phyloP scores from a whole-genome alignment of 2,888 invertebrate genomes.

The Chrysolina americana region DNA sequence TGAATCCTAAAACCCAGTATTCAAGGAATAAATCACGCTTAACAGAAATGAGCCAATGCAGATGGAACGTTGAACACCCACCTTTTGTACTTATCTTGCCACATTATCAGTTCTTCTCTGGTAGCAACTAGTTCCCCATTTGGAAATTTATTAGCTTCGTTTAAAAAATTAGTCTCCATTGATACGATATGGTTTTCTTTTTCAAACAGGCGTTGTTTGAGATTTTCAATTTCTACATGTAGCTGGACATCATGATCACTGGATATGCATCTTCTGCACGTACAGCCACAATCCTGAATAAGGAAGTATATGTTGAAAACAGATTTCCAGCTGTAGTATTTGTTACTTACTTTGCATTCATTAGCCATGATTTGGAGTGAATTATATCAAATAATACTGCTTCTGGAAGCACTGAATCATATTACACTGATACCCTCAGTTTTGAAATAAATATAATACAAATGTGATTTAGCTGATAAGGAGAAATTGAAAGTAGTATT shows the following conservation, averaged over 20 bases:
- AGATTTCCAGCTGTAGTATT: not conserved
- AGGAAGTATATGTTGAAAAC: not conserved
- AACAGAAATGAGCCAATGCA: too few relatives aligned
- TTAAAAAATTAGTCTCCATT: conserved; percentile 89
- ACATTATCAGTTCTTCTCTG: conserved; percentile 86
- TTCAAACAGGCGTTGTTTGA: conserved; percentile 86
- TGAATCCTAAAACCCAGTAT: not conserved
- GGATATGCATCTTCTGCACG: conserved; percentile 72
- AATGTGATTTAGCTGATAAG: not conserved
- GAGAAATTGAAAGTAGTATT: not conserved
- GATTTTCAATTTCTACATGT: conserved; percentile 88
- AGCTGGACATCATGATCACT: conserved; percentile 77
- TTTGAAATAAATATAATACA: not conserved
- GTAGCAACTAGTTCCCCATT: conserved; percentile 84
- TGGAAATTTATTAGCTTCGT: conserved; percentile 72
- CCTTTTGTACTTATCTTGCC: conserved; percentile 95
- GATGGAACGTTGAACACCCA: conserved; percentile 56
- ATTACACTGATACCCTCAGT: conserved; percentile 11
- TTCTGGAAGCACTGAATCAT: conserved; percentile 40
- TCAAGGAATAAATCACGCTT: not conserved
- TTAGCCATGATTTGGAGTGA: conserved; percentile 47
- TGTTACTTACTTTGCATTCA: conserved; percentile 51
- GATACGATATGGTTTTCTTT: conserved; percentile 87
- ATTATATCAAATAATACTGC: conserved; percentile 36
- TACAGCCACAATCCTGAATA: conserved; percentile 75